Evolutionary conservation across 2,888 invertebrate genomes (phyloP).

Genomic region (Stenotaenia linearis): DNA sequence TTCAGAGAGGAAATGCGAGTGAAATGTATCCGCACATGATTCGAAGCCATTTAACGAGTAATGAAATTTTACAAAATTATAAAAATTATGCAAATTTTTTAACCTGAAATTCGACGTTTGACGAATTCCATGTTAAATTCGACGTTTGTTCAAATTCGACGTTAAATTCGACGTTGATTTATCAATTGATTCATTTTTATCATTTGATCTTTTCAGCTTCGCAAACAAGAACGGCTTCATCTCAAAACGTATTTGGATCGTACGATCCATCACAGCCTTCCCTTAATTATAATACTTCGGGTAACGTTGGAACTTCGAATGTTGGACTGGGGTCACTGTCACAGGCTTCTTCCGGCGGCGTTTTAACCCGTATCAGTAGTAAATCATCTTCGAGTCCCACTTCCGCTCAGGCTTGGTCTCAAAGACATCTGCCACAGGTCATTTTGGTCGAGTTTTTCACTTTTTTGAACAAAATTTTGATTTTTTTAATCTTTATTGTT

Average conservation of each 20-base stretch:
- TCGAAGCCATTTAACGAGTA: constrained; percentile 48
- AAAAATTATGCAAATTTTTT: too few species aligned
- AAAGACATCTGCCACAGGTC: constrained; percentile 55
- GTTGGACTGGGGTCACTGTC: constrained; percentile 34
- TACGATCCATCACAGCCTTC: constrained; percentile 74
- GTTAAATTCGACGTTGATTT: too few species aligned
- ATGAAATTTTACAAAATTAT: too few species aligned
- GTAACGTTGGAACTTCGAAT: constrained; percentile 29
- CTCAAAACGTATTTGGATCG: constrained; percentile 62
- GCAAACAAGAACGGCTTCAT: constrained; percentile 60
- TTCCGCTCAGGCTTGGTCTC: constrained; percentile 62
- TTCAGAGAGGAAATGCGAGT: constrained; percentile 53
- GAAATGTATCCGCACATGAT: constrained; percentile 53
- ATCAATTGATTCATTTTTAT: background rate
- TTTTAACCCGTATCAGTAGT: constrained; percentile 60
- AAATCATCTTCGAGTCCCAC: constrained; percentile 66
- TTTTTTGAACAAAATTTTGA: background rate
- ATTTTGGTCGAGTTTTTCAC: background rate
- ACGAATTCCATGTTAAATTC: too few species aligned
- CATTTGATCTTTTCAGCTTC: constrained; percentile 35
- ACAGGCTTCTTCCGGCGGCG: constrained; percentile 43
- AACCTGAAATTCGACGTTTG: too few species aligned
- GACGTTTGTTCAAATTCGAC: too few species aligned
- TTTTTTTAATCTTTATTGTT: background rate
- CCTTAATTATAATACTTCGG: constrained; percentile 35